Evolutionary conservation across 2,888 invertebrate genomes (phyloP), one percentile per base, ranked within the genome.

Genomic region (Apeira syringaria): DNA sequence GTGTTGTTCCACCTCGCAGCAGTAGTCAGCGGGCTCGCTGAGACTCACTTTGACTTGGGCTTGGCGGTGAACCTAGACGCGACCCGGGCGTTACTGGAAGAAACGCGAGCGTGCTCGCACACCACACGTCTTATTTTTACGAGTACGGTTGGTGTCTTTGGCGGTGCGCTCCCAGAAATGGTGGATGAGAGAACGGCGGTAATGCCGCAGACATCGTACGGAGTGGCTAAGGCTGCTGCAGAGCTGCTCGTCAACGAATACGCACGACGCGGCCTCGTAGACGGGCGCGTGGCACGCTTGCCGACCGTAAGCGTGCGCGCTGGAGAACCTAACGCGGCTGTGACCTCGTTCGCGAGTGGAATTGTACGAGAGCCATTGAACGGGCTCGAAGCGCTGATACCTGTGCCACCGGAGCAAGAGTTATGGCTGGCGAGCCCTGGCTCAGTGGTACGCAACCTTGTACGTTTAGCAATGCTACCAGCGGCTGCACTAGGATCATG

Each of bases 281-380:
- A 87, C 47, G 79, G 76, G 1, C 64, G 80, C 3, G 62, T 68
- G 6, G 66, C 85, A 30, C 74, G 88, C 3, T 56, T 87, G 43
- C 87, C 88, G 5, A 80, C 85, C 1, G 82, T 88, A 26, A 78
- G 74, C 37, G 81, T 88, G 5, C 70, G 88, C n/a, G 71, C 72
- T 0, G 86, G 86, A 1, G 61, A 57, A 1, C 62, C 87, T 7
- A 88, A 88, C 51, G 60, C 68, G 9, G 88, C 88, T 0, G 74
- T 86, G 24, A 83, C 88, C n/a, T 85, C 85, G 26, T 88, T 78
- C 43, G 88, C 78, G 1, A 85, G 85, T 56, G 82, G 77, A 1
- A 61, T 86, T n/a, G 62, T 88, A 22, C 73, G 88, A 10, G 85
- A 85, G 46, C 83, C 87, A 8, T 57, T 88, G 36, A 63, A 67